Conservation (phyloP, 2,888 invertebrate species). For the Ophion slaviceki region DNA sequence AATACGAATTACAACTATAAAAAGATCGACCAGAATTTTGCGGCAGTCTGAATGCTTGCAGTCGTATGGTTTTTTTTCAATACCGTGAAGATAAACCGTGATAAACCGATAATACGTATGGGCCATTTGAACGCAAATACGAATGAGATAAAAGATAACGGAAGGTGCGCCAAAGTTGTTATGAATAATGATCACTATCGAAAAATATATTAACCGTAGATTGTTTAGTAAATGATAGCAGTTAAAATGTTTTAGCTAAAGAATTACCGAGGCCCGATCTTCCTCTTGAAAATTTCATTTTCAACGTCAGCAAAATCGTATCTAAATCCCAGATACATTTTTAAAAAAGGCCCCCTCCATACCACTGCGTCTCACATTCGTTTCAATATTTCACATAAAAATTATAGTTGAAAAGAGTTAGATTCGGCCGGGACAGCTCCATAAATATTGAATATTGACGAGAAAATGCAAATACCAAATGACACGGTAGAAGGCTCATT, state of each 20-base stretch:
- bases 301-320: not conserved
- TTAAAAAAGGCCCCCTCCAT: not conserved
- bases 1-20: slow-evolving; percentile 8
- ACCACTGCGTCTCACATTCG: not conserved
- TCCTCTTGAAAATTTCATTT: not conserved
- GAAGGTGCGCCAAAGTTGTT: not conserved
- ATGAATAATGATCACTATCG: not conserved
- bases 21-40: slow-evolving; percentile 55
- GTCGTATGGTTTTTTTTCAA: not conserved
- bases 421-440: not conserved
- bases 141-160: not conserved
- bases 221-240: not conserved
- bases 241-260: not conserved
- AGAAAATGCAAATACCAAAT: slow-evolving; percentile 10
- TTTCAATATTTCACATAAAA: not conserved
- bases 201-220: not conserved
- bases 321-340: not conserved
- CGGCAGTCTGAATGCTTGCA: slow-evolving; percentile 26
- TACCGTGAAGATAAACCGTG: not conserved
- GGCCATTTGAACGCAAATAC: not conserved
- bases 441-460: not conserved
- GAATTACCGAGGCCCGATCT: not conserved
- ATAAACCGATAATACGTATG: too few species aligned
- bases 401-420: not conserved
- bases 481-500: not conserved